Conservation (phyloP, 1,140 invertebrate species). For the Brachionus manjavacas region DNA sequence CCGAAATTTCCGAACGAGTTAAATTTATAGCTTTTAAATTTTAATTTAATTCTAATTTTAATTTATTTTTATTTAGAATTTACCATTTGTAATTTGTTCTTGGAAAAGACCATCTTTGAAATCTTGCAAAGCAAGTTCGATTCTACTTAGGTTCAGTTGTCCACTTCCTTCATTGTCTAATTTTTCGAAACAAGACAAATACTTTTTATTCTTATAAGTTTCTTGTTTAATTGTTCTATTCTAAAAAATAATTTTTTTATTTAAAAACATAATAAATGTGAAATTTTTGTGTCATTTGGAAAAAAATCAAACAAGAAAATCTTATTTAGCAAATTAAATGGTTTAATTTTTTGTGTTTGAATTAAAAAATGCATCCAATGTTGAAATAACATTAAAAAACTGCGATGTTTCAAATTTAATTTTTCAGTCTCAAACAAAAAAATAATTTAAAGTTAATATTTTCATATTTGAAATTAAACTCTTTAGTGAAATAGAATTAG, state of each 20-base stretch:
- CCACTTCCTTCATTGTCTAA: constrained; percentile 40
- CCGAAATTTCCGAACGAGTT: background rate
- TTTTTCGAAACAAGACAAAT: constrained; percentile 13
- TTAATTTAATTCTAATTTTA: background rate
- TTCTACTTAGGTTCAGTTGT: background rate
- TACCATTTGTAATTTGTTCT: constrained; percentile 10
- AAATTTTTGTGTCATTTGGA: too few species aligned
- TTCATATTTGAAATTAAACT: too few species aligned
- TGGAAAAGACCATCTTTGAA: constrained; percentile 31
- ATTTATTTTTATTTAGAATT: background rate
- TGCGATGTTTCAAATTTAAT: too few species aligned
- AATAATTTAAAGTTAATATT: too few species aligned
- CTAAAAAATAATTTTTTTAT: background rate
- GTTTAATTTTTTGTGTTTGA: too few species aligned
- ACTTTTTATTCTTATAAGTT: background rate
- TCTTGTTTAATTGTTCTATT: constrained; percentile 5
- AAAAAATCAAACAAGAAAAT: too few species aligned
- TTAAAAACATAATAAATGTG: too few species aligned
- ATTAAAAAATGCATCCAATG: too few species aligned
- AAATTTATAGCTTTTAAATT: constrained; percentile 6
- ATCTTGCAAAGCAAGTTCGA: background rate
- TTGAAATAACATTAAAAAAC: too few species aligned
- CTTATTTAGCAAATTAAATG: too few species aligned
- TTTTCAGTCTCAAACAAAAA: too few species aligned
- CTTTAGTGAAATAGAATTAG: too few species aligned